Percentiles rank a stretch among this genome's conserved stretches.
Evolutionary conservation across 2,888 invertebrate species (phyloP).

Genomic region (Aquatica leii): DNA sequence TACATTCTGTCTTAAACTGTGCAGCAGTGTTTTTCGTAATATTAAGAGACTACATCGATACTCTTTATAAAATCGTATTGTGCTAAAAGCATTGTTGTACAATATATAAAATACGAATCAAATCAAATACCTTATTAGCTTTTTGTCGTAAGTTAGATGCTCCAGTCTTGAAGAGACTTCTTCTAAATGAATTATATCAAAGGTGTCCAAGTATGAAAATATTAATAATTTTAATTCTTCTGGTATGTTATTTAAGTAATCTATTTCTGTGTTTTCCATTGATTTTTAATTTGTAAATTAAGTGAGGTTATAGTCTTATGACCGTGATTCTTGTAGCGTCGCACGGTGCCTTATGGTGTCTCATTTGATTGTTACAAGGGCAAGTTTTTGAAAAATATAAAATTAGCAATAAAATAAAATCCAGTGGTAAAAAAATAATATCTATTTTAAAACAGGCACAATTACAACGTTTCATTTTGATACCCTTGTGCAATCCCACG

Average conservation of each 20-base stretch:
- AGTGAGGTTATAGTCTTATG: too few relatives aligned
- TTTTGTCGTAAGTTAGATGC: constrained; percentile 7
- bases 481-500: constrained; percentile 77
- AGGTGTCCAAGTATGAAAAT: constrained; percentile 9
- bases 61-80: constrained; percentile 2
- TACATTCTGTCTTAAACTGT: neutral
- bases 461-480: constrained; percentile 63
- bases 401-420: too few relatives aligned
- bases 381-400: too few relatives aligned
- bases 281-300: too few relatives aligned
- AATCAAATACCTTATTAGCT: constrained; percentile 7
- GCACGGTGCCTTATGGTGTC: too few relatives aligned
- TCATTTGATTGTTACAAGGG: too few relatives aligned
- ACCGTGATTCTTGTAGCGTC: too few relatives aligned
- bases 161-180: neutral
- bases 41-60: neutral
- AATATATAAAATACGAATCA: neutral
- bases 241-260: constrained; percentile 9
- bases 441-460: too few relatives aligned
- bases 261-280: neutral
- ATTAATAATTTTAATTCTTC: constrained; percentile 18
- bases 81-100: neutral
- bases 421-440: too few relatives aligned
- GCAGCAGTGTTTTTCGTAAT: neutral
- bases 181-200: constrained; percentile 10